Evolutionary conservation across 2,888 invertebrate species (phyloP).

Genomic region (Spilosoma lubricipeda): DNA sequence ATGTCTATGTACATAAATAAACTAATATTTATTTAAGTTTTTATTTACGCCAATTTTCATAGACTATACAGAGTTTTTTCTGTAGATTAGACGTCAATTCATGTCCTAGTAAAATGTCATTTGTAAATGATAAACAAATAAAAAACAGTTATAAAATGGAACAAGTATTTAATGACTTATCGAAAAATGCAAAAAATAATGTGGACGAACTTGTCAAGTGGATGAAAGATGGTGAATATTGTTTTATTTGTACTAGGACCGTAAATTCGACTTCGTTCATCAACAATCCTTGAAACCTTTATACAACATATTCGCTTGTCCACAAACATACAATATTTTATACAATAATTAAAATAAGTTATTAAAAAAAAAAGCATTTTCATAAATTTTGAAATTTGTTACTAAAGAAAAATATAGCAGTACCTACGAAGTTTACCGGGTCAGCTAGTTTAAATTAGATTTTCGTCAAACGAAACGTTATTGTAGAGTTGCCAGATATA

Average conservation of each 20-base stretch:
- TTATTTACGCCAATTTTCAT: neutral
- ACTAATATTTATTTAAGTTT: neutral
- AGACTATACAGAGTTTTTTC: neutral
- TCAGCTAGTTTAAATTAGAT: no score
- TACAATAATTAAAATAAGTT: no score
- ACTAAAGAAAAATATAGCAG: no score
- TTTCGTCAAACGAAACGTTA: neutral
- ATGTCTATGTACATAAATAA: no score
- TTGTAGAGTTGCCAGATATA: neutral
- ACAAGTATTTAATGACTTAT: constrained; percentile 11
- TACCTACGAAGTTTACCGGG: no score
- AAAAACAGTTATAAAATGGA: constrained; percentile 12
- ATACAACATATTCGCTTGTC: no score
- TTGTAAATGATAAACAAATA: neutral
- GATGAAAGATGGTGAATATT: constrained; percentile 59
- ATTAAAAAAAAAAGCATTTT: no score
- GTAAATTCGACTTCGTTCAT: no score
- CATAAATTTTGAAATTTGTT: no score
- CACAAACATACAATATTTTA: no score
- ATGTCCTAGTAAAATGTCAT: neutral
- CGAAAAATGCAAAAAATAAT: constrained; percentile 12
- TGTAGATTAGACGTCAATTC: neutral
- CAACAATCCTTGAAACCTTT: neutral
- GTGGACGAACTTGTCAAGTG: constrained; percentile 59
- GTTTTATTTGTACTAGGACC: neutral